These are phyloP conservation scores for Pantherophis alleghaniensis DNA, from an alignment of 2,797 vertebrate species.

Conservation along the genomic window DNA sequence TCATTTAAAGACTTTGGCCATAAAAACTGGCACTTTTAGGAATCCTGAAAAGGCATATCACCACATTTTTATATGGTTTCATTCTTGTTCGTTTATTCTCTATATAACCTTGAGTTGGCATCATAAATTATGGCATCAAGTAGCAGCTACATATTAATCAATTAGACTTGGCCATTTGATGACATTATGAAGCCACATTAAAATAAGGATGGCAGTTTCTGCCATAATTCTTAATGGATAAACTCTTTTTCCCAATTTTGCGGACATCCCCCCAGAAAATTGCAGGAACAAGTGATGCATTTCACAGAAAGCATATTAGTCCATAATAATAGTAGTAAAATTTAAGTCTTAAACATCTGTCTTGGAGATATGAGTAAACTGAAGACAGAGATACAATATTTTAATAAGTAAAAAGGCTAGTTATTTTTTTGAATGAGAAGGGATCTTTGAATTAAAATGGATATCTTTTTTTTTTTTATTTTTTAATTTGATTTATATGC, in stretches of 20 bases:
- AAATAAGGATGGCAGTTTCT: neutral
- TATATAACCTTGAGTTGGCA: neutral
- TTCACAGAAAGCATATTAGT: neutral
- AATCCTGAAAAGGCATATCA: neutral
- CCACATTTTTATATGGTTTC: neutral
- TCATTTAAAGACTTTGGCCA: neutral
- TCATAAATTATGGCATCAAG: neutral
- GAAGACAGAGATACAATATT: neutral
- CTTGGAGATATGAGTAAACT: too few species aligned
- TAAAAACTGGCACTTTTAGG: neutral
- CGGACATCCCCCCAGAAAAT: neutral
- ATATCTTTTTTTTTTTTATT: too few species aligned
- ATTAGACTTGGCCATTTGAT: neutral
- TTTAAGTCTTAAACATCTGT: neutral
- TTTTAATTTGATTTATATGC: too few species aligned
- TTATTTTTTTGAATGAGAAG: neutral
- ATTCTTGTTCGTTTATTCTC: neutral
- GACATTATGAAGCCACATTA: neutral
- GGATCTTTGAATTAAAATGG: neutral
- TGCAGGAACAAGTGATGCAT: neutral
- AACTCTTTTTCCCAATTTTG: neutral
- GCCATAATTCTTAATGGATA: neutral
- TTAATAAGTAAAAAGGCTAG: neutral
- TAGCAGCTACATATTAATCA: neutral
- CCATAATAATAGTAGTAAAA: neutral